Percentiles rank a stretch among this genome's conserved stretches.
phyloP scores from a whole-genome alignment of 2,113 vertebrate species.

The Pholis gunnellus region DNA sequence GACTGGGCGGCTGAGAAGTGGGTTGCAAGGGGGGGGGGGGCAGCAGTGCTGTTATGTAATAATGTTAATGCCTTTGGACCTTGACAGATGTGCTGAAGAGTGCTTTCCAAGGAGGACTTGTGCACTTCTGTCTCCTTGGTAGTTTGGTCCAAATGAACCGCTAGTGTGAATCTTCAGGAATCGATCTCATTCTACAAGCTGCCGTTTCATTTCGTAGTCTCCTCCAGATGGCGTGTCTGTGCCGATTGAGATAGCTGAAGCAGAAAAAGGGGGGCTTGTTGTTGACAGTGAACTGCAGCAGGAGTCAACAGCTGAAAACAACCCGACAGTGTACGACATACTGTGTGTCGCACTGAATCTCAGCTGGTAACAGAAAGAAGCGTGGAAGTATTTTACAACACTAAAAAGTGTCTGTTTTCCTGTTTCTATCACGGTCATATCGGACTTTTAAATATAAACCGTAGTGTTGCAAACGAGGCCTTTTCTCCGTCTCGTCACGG shows the following conservation, averaged over 20 bases:
- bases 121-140: conserved; percentile 4
- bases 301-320: conserved; percentile 17
- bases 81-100: conserved; percentile 58
- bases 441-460: neutral
- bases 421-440: neutral
- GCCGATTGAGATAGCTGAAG: conserved; percentile 17
- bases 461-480: neutral
- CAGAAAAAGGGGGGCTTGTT: conserved; percentile 10
- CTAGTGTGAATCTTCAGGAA: conserved; percentile 29
- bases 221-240: conserved; percentile 69
- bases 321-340: neutral
- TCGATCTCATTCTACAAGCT: conserved; percentile 7
- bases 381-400: neutral
- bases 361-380: conserved; percentile 4
- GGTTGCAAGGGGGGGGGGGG: neutral
- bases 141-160: neutral
- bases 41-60: conserved; percentile 59
- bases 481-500: conserved; percentile 22
- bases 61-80: conserved; percentile 55
- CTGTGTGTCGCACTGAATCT: conserved; percentile 6
- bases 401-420: neutral
- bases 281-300: conserved; percentile 22
- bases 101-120: conserved; percentile 22
- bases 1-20: conserved; percentile 46
- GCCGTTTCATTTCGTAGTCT: neutral